These are phyloP conservation scores for Albula glossodonta DNA, from an alignment of 2,113 vertebrate species.

Conservation along the genomic window DNA sequence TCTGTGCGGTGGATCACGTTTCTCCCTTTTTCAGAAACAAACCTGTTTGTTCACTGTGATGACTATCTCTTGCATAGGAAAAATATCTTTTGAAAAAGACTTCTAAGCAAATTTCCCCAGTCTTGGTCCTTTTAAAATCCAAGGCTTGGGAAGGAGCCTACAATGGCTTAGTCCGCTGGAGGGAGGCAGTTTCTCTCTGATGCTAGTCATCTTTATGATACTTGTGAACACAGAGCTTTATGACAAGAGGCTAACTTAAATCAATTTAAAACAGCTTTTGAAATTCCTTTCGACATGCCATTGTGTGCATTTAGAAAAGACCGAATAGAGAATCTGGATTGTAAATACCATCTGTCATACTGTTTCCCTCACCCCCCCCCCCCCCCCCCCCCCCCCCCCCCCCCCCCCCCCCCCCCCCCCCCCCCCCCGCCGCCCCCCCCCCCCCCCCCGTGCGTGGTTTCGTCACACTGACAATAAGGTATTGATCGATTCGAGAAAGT, in stretches of 20 bases:
- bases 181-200: constrained; percentile 58
- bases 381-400: constrained; percentile 29
- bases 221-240: constrained; percentile 71
- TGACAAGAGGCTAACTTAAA: constrained; percentile 75
- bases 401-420: constrained; percentile 33
- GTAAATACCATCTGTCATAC: constrained; percentile 67
- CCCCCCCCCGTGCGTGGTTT: constrained; percentile 51
- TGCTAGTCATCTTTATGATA: constrained; percentile 68
- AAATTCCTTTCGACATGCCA: constrained; percentile 73
- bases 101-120: constrained; percentile 67
- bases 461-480: constrained; percentile 69
- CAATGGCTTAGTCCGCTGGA: constrained; percentile 66
- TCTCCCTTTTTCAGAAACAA: constrained; percentile 58
- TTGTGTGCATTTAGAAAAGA: constrained; percentile 70
- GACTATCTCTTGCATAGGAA: constrained; percentile 62
- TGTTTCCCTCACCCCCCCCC: constrained; percentile 43
- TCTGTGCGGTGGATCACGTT: constrained; percentile 48
- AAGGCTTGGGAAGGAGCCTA: constrained; percentile 65
- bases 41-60: constrained; percentile 69
- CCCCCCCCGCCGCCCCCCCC: constrained; percentile 31
- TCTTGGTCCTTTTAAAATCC: constrained; percentile 63
- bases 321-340: constrained; percentile 72
- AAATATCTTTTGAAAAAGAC: constrained; percentile 64
- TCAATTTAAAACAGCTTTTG: constrained; percentile 76
- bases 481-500: constrained; percentile 72